phyloP scores from a whole-genome alignment of 2,113 vertebrate genomes.

The Bos javanicus region DNA sequence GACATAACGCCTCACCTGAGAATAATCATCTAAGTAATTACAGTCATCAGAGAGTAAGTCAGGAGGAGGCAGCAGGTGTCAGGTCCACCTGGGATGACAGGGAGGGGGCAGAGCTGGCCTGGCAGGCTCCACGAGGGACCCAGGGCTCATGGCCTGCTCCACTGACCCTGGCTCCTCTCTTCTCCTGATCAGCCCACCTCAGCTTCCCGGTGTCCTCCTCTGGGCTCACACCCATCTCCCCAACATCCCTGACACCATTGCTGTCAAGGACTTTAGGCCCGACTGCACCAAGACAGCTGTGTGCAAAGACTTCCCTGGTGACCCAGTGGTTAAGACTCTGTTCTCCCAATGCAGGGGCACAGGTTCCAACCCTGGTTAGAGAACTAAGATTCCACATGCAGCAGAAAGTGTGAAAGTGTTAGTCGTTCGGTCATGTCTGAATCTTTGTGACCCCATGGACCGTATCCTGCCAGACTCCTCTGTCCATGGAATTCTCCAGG shows the following conservation, averaged over 20 bases:
- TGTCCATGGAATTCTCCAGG: background rate
- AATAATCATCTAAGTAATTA: background rate
- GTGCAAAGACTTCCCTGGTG: background rate
- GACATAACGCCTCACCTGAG: background rate
- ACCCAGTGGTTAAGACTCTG: background rate
- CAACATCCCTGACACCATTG: background rate
- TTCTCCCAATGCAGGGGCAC: background rate
- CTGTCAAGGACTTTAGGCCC: too few relatives aligned
- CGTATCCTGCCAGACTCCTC: background rate
- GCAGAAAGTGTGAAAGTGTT: background rate
- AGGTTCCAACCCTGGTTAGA: background rate
- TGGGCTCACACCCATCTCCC: background rate
- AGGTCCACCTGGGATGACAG: fast-evolving
- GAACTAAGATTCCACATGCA: background rate
- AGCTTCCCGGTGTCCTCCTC: background rate
- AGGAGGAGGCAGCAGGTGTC: background rate
- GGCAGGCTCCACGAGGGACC: background rate
- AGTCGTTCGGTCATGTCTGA: background rate
- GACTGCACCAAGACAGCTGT: fast-evolving
- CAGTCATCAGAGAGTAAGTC: background rate
- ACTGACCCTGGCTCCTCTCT: background rate
- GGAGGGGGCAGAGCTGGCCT: fast-evolving
- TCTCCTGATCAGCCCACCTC: background rate
- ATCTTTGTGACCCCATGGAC: background rate
- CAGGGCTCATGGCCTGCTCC: background rate